Evolutionary conservation across 1,140 invertebrate species (phyloP).

Genomic region (Pseudomyrmex pallidus): DNA sequence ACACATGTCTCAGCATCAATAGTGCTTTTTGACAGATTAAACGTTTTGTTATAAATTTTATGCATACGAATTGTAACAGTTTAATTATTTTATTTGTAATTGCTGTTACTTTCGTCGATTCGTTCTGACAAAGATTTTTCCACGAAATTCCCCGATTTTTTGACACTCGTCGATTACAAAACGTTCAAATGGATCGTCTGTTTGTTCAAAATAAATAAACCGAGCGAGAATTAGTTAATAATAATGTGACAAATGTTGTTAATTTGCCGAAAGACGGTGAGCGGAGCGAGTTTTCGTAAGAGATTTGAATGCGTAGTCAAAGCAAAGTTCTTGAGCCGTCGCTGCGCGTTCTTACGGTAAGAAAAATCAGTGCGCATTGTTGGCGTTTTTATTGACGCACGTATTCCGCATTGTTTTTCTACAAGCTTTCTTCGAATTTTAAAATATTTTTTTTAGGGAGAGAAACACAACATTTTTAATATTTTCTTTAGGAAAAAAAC

Average conservation of each 20-base stretch:
- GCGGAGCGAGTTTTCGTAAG: constrained; percentile 61
- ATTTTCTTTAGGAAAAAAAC: neutral
- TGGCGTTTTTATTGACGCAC: neutral
- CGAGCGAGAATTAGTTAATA: no score
- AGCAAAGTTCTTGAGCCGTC: constrained; percentile 80
- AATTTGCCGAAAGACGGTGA: constrained; percentile 44
- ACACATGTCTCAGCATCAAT: neutral
- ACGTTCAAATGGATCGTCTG: neutral
- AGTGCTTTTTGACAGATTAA: neutral
- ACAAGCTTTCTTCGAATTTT: neutral
- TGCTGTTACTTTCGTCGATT: neutral
- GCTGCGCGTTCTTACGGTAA: constrained; percentile 59
- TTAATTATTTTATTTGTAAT: neutral
- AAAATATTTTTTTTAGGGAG: neutral
- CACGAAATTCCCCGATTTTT: neutral
- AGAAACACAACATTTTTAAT: neutral
- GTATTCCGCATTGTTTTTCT: neutral
- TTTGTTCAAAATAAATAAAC: no score
- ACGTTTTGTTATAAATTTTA: neutral
- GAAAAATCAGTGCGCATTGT: neutral
- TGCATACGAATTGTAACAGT: neutral
- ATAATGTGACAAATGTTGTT: neutral
- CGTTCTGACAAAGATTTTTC: neutral
- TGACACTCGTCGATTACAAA: neutral
- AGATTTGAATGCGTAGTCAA: constrained; percentile 85